A percentile compares a stretch with the other conserved stretches of the same genome.
These are phyloP conservation scores for Synergus japonicus DNA, from an alignment of 2,888 invertebrate species.

Conservation along the genomic window DNA sequence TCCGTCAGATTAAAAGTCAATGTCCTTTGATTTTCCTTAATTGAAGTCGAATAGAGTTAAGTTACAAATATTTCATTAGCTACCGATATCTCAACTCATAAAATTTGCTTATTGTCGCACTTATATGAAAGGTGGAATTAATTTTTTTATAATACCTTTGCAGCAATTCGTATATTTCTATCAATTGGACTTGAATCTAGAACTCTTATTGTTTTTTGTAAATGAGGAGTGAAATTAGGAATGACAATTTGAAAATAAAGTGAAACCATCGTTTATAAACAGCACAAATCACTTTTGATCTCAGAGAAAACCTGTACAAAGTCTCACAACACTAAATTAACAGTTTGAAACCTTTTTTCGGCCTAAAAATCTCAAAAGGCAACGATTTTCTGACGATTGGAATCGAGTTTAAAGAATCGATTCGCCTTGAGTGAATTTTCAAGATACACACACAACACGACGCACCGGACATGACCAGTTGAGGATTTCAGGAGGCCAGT, in stretches of 20 bases:
- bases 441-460: slow-evolving; percentile 20
- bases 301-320: background rate
- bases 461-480: slow-evolving; percentile 37
- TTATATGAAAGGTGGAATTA: background rate
- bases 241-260: background rate
- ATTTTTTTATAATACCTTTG: background rate
- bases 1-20: background rate
- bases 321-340: background rate
- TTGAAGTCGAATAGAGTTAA: background rate
- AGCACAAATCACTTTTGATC: slow-evolving; percentile 8
- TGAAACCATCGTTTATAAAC: background rate
- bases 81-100: background rate
- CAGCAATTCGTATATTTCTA: background rate
- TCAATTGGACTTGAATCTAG: too few species aligned
- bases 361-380: background rate
- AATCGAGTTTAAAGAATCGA: background rate
- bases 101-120: background rate
- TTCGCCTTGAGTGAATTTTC: background rate
- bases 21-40: background rate
- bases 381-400: background rate
- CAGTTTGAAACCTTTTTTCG: background rate
- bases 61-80: slow-evolving; percentile 1
- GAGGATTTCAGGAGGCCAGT: slow-evolving; percentile 27
- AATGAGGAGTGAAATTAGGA: background rate
- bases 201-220: background rate